These are phyloP conservation scores for Cordilura impudica DNA, from an alignment of 2,888 invertebrate species.

Conservation along the genomic window DNA sequence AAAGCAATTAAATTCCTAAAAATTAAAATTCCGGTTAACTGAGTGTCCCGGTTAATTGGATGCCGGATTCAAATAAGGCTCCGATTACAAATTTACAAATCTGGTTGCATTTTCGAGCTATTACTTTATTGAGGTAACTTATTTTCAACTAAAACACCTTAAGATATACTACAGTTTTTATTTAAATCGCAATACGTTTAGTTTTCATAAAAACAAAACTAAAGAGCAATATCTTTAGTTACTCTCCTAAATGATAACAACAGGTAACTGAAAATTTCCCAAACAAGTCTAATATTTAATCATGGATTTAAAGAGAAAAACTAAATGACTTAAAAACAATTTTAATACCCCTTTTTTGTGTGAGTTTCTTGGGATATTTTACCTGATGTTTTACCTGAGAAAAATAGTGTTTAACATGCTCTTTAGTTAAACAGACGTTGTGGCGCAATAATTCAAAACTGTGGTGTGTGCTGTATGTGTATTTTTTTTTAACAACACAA, in stretches of 20 bases:
- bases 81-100: no score
- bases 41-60: no score
- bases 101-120: neutral
- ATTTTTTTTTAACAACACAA: conserved; percentile 11
- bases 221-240: no score
- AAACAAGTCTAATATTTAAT: conserved; percentile 36
- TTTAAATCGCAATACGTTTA: neutral
- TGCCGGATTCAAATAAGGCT: no score
- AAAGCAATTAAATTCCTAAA: no score
- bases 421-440: conserved; percentile 71
- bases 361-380: conserved; percentile 67
- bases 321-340: neutral
- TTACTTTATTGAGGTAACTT: neutral
- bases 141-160: neutral
- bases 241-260: conserved; percentile 11
- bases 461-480: no score
- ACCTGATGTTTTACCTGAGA: conserved; percentile 54
- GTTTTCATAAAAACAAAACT: no score
- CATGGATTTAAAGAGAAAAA: conserved; percentile 15
- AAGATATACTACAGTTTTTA: neutral
- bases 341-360: conserved; percentile 39
- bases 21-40: no score
- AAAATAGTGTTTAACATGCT: conserved; percentile 69
- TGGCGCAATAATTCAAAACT: conserved; percentile 62
- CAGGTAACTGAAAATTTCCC: conserved; percentile 54